A percentile compares a stretch with the other conserved stretches of the same genome.
phyloP scores from a whole-genome alignment of 2,888 invertebrate genomes.

The Arrhopalites spinosus region DNA sequence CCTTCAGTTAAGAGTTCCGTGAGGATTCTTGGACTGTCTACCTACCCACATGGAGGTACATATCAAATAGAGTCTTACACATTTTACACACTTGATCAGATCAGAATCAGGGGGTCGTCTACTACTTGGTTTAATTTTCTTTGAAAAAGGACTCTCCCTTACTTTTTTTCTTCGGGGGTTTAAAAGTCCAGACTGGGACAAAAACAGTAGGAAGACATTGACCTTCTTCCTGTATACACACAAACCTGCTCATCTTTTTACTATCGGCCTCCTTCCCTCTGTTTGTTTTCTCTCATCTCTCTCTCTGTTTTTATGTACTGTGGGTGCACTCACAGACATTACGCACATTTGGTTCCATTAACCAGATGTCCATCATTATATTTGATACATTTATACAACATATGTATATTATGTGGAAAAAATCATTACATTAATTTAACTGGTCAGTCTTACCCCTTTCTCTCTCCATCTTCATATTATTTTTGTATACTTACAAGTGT shows the following conservation, averaged over 20 bases:
- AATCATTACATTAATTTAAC: too few species aligned
- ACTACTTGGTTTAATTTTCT: too few species aligned
- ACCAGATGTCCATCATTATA: background rate
- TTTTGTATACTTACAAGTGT: too few species aligned
- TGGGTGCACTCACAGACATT: conserved; percentile 18
- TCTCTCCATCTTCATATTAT: too few species aligned
- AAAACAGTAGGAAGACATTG: conserved; percentile 43
- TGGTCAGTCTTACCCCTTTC: too few species aligned
- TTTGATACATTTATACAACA: background rate
- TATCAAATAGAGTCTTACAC: background rate
- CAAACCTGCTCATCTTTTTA: conserved; percentile 45
- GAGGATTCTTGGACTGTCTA: background rate
- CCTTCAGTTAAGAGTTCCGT: too few species aligned
- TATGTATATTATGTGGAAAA: too few species aligned
- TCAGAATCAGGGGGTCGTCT: conserved; percentile 20
- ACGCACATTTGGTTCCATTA: background rate
- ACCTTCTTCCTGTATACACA: conserved; percentile 47
- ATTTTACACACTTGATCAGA: conserved; percentile 44
- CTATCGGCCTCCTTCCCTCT: conserved; percentile 22
- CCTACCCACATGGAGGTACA: background rate
- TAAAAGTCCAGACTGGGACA: conserved; percentile 44
- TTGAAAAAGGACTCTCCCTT: background rate
- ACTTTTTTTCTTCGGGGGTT: conserved; percentile 38
- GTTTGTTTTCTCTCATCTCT: conserved; percentile 2
- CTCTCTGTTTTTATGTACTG: background rate